Evolutionary conservation across 2,797 vertebrate species (phyloP).

Genomic region (Microctenopoma lineatum): DNA sequence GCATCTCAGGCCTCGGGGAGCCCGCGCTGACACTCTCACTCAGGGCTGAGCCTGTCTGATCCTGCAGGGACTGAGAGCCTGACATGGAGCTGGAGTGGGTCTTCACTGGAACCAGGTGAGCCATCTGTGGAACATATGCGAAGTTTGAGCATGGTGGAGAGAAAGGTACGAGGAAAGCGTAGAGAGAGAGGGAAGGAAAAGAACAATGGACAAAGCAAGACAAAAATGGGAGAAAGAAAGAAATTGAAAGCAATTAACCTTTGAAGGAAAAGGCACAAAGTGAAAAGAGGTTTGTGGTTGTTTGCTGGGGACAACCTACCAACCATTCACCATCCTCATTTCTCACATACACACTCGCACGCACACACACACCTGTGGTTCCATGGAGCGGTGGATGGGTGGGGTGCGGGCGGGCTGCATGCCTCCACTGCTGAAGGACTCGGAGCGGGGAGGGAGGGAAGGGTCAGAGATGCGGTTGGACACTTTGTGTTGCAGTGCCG

Average conservation of each 20-base stretch:
- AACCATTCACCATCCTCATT: not conserved
- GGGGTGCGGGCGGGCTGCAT: conserved; percentile 92
- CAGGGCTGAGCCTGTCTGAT: conserved; percentile 90
- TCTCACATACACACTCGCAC: conserved; percentile 72
- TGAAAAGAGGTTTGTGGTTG: not conserved
- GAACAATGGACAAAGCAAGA: not conserved
- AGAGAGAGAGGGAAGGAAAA: not conserved
- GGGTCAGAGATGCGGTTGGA: conserved; percentile 95
- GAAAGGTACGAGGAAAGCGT: not conserved
- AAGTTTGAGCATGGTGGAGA: not conserved
- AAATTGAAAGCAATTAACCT: not conserved
- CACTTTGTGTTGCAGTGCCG: conserved; percentile 93
- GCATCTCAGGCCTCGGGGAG: conserved; percentile 92
- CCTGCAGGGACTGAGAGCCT: conserved; percentile 94
- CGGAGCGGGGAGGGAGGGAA: conserved; percentile 92
- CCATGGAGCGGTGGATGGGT: conserved; percentile 89
- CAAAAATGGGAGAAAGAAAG: not conserved
- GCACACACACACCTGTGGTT: conserved; percentile 91
- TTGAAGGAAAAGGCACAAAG: not conserved
- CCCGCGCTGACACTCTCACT: conserved; percentile 83
- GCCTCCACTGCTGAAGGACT: conserved; percentile 94
- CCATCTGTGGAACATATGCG: conserved; percentile 76
- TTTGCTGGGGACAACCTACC: conserved; percentile 7
- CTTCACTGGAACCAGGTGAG: conserved; percentile 94
- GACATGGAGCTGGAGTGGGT: conserved; percentile 91